Conservation (phyloP, 2,113 vertebrate genomes). For the Neodon shergylaensis region DNA sequence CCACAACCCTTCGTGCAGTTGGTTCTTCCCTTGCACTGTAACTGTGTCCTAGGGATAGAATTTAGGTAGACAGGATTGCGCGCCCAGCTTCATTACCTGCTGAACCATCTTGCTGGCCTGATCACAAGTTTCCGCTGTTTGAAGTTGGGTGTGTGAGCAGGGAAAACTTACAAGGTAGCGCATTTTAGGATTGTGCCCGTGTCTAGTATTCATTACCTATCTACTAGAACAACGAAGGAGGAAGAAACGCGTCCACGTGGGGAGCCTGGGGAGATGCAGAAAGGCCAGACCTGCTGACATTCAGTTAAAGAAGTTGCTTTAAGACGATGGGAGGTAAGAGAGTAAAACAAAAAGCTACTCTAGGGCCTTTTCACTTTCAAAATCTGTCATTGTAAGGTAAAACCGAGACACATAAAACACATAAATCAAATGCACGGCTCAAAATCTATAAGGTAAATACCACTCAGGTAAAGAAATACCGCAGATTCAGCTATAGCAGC, state of each 20-base stretch:
- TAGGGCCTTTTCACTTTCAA: neutral
- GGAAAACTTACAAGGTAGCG: neutral
- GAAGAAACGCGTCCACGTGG: neutral
- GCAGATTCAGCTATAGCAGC: neutral
- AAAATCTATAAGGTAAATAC: neutral
- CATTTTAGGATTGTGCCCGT: neutral
- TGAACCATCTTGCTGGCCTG: too few relatives aligned
- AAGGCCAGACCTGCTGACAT: neutral
- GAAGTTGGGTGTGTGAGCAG: neutral
- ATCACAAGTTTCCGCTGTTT: neutral
- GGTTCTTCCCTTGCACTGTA: neutral
- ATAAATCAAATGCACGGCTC: neutral
- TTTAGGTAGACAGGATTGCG: too few relatives aligned
- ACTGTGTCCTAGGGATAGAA: neutral
- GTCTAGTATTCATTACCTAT: neutral
- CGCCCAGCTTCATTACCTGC: neutral
- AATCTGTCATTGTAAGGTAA: conserved; percentile 6
- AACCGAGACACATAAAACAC: conserved; percentile 18
- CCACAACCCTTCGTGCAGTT: neutral
- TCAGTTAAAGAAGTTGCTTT: neutral
- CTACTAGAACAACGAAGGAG: neutral
- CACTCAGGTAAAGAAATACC: neutral
- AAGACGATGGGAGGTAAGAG: neutral
- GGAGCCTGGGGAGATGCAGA: neutral
- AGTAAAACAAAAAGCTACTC: neutral